Base-by-base conservation (phyloP, 92 coral and sea anemone genomes). In the Meandrina meandrites region DNA sequence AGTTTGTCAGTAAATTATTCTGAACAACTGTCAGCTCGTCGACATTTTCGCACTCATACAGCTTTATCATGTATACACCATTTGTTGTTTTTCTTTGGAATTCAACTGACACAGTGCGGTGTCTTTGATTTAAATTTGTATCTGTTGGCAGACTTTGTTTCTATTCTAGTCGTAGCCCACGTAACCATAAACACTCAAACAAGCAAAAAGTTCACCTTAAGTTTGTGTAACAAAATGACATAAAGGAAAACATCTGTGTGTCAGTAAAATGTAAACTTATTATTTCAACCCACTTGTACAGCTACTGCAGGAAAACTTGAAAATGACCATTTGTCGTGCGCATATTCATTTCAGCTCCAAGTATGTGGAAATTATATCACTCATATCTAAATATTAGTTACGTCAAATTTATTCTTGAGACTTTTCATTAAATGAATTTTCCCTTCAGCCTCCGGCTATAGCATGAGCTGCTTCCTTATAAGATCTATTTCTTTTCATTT, bases 91-190 rank as follows among this genome's bases (percentile, higher is more conserved):
- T 72, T 32, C 24, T 9, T 34, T 9, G 77, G 76, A 40, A 73
- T 73, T 66, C 34, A 66, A 12, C 28, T n/a, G n/a, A 64, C 18
- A 66, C 24, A 27, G 34, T 27, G 71, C 71, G 71, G 71, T 10
- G 51, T 35, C 78, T 73, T 73, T 73, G 78, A 73, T 73, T 40
- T 36, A 24, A 42, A 36, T 35, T 73, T 73, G 36, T 73, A 73
- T 73, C 48, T 18, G 78, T 73, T 17, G 17, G 4, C 47, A 34
- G 4, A 37, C 27, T 71, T 1, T 34, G 50, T 72, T 72, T 35
- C 17, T 40, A 3, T 32, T 72, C 47, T 35, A 3, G 76, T 35
- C 45, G 10, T 0, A 34, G 76, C 24, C 47, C 17, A 18, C 76
- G 17, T 22, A 37, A 72, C 28, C 36, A 36, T 68, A 68, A 0